These are phyloP conservation scores for Aurelia sp. DNA, from an alignment of 30 jellyfish, hydroid and myxozoan species.

Conservation along the genomic window DNA sequence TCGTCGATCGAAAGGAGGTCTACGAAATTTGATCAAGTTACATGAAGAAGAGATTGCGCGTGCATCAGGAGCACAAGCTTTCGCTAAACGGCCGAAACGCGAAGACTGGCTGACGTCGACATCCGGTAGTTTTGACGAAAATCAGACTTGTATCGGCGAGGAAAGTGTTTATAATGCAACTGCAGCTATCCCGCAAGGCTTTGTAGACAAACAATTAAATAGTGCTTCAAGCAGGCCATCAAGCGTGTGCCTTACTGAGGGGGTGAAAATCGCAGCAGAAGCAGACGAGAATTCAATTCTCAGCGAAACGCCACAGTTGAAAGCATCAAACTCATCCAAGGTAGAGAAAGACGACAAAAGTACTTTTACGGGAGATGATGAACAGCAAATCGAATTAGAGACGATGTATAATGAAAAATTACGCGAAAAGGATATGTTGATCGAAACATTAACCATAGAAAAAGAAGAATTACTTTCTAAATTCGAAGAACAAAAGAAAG, in stretches of 20 bases:
- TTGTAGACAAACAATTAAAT: background rate
- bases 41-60: slow-evolving; percentile 96
- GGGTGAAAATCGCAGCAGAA: background rate
- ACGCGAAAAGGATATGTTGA: slow-evolving; percentile 34
- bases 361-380: slow-evolving; percentile 29
- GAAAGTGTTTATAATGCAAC: background rate
- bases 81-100: slow-evolving; percentile 23
- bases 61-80: slow-evolving; percentile 77
- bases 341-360: slow-evolving; percentile 14
- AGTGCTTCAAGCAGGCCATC: background rate
- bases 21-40: slow-evolving; percentile 73
- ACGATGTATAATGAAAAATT: slow-evolving; percentile 17
- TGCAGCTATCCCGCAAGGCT: background rate
- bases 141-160: background rate
- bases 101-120: slow-evolving; percentile 4
- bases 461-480: slow-evolving; percentile 57
- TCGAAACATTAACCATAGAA: slow-evolving; percentile 30
- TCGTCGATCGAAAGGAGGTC: slow-evolving; percentile 69
- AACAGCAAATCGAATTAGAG: background rate
- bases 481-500: slow-evolving; percentile 93
- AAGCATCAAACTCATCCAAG: background rate
- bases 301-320: background rate
- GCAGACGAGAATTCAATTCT: background rate
- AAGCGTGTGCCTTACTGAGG: background rate
- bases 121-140: slow-evolving; percentile 4